Conservation (phyloP, 2,888 invertebrate species). For the Leptinotarsa juncta region DNA sequence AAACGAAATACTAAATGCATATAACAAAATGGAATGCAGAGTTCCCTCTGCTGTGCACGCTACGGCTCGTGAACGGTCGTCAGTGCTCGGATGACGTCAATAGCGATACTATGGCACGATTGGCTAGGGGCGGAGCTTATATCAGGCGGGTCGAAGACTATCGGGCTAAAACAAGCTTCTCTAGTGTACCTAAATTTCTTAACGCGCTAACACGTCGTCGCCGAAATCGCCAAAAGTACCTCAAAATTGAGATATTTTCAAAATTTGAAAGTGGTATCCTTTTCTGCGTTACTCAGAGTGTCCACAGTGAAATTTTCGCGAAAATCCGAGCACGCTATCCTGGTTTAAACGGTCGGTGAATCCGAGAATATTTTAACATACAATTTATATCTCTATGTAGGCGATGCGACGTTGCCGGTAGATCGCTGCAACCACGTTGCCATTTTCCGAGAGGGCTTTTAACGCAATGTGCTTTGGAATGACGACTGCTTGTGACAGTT, state of each 20-base stretch:
- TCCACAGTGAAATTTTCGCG: slow-evolving; percentile 54
- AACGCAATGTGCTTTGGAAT: slow-evolving; percentile 54
- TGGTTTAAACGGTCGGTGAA: slow-evolving; percentile 51
- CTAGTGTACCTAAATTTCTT: slow-evolving; percentile 56
- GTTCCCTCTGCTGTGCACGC: slow-evolving; percentile 51
- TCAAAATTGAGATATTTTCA: slow-evolving; percentile 46
- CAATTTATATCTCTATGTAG: slow-evolving; percentile 61
- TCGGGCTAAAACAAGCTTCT: slow-evolving; percentile 54
- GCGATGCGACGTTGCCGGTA: slow-evolving; percentile 59
- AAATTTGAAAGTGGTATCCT: slow-evolving; percentile 51
- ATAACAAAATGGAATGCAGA: slow-evolving; percentile 63
- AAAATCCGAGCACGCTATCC: slow-evolving; percentile 51
- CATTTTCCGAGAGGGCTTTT: slow-evolving; percentile 49
- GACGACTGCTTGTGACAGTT: slow-evolving; percentile 58
- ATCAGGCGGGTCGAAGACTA: slow-evolving; percentile 60
- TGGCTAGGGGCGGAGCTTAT: slow-evolving; percentile 60
- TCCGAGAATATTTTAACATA: slow-evolving; percentile 60
- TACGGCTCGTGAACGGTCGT: slow-evolving; percentile 50
- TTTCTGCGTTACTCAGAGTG: slow-evolving; percentile 30
- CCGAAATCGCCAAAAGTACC: slow-evolving; percentile 49
- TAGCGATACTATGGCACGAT: slow-evolving; percentile 52
- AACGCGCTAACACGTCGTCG: slow-evolving; percentile 54
- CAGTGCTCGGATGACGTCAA: slow-evolving; percentile 58
- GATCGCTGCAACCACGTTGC: slow-evolving; percentile 48
- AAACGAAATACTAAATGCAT: slow-evolving; percentile 44